These are phyloP conservation scores for Percopsis omiscomaycus DNA, from an alignment of 2,797 vertebrate genomes.

Conservation along the genomic window DNA sequence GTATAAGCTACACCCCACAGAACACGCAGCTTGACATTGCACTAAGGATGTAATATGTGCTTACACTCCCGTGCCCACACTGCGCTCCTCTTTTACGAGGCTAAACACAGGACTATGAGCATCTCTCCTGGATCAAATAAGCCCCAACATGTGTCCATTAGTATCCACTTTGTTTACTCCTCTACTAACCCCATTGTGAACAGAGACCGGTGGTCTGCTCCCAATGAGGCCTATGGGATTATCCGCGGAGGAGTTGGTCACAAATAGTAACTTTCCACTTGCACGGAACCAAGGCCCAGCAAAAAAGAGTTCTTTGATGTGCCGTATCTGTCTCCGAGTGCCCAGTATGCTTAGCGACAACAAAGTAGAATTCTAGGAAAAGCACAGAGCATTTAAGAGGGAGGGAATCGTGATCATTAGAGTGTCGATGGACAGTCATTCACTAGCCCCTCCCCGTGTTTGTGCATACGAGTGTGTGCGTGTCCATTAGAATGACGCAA, in stretches of 20 bases:
- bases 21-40: constrained; percentile 1
- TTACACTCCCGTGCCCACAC: constrained; percentile 25
- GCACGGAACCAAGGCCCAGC: constrained; percentile 25
- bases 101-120: constrained; percentile 9
- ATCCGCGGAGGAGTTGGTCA: constrained; percentile 50
- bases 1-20: neutral
- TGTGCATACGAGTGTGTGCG: constrained; percentile 22
- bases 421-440: constrained; percentile 47
- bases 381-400: constrained; percentile 38
- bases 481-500: neutral
- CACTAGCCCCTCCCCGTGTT: constrained; percentile 29
- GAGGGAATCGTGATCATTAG: constrained; percentile 39
- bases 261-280: constrained; percentile 68
- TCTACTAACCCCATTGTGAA: constrained; percentile 27
- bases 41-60: neutral
- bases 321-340: constrained; percentile 50
- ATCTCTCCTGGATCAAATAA: constrained; percentile 43
- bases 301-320: constrained; percentile 51
- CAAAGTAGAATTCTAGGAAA: constrained; percentile 51
- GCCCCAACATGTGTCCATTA: constrained; percentile 51
- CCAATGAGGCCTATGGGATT: constrained; percentile 38
- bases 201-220: constrained; percentile 36
- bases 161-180: constrained; percentile 54
- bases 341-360: constrained; percentile 46
- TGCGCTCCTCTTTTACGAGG: constrained; percentile 17